Base-by-base conservation (phyloP, 2,113 vertebrate genomes). In the Gallinago undulata region DNA sequence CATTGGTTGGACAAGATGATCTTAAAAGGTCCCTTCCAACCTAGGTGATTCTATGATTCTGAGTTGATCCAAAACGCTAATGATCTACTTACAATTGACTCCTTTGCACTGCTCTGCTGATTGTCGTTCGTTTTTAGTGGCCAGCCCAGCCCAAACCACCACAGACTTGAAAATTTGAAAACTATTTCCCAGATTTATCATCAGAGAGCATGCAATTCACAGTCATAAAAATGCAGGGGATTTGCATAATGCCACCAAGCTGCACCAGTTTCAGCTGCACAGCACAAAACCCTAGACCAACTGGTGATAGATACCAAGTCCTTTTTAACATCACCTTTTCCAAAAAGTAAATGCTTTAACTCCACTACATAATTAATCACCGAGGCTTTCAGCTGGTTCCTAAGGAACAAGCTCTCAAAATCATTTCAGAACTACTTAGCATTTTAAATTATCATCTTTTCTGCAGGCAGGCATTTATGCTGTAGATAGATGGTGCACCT, bases 401-500 rank as follows among this genome's bases (percentile, higher is more conserved):
- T 85, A 88, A 87, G 66, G 57, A 85, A 86, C 30, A 95, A 93
- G 84, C 55, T 91, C 80, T 68, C 22, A 62, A 93, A 92, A 95
- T 91, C 68, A 87, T 88, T 97, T 95, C 87, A 88, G 94, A 97
- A 69, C 75, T 90, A 81, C 18, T 96, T 95, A 94, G 79, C 76
- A 94, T 91, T 97, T 92, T 67, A 97, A 96, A 96, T 78, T 80
- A 88, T 30, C 89, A 79, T 68, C 64, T 57, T 84, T 56, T 79
- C 47, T 94, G 63, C 47, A 77, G 37, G 84, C 45, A 87, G 62
- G 86, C 47, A 82, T 91, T 96, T 87, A 83, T 67, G 77, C 74
- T 77, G 84, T 19, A 97, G 81, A 93, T 2, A 93, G 77, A 78
- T 2, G 0, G 35, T 82, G 73, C 30, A 94, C 80, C 68, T 94